Percentiles rank a stretch among this genome's conserved stretches.
phyloP scores from a whole-genome alignment of 2,888 invertebrate genomes.

The Metellina segmentata region DNA sequence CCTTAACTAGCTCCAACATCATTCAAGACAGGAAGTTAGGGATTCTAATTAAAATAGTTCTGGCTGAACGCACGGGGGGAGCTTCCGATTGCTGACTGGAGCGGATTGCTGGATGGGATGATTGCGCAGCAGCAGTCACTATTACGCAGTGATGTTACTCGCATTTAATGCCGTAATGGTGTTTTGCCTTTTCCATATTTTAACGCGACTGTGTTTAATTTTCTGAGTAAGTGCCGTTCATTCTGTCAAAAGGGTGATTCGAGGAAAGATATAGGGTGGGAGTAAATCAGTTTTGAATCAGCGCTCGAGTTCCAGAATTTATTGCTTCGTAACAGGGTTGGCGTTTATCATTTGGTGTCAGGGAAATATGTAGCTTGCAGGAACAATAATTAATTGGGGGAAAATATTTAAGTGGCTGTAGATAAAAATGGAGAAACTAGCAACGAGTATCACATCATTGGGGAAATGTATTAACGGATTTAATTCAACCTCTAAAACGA shows the following conservation, averaged over 20 bases:
- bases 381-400: too few species aligned
- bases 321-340: neutral
- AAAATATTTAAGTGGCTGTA: too few species aligned
- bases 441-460: too few species aligned
- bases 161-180: neutral
- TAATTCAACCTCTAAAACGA: too few species aligned
- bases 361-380: too few species aligned
- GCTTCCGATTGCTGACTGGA: conserved; percentile 19
- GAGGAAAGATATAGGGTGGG: neutral
- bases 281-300: neutral
- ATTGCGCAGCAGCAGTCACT: neutral
- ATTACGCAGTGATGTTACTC: neutral
- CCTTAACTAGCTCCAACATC: conserved; percentile 14
- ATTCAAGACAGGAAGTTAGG: conserved; percentile 21
- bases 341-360: neutral
- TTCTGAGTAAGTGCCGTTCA: neutral
- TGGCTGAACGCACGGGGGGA: conserved; percentile 20
- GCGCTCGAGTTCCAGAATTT: neutral
- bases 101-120: conserved; percentile 13
- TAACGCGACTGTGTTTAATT: neutral
- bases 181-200: neutral
- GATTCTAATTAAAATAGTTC: conserved; percentile 52
- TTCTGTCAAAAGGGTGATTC: neutral
- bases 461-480: too few species aligned
- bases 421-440: too few species aligned